These are phyloP conservation scores for Chaetodon trifascialis DNA, from an alignment of 2,113 vertebrate genomes.

Conservation along the genomic window DNA sequence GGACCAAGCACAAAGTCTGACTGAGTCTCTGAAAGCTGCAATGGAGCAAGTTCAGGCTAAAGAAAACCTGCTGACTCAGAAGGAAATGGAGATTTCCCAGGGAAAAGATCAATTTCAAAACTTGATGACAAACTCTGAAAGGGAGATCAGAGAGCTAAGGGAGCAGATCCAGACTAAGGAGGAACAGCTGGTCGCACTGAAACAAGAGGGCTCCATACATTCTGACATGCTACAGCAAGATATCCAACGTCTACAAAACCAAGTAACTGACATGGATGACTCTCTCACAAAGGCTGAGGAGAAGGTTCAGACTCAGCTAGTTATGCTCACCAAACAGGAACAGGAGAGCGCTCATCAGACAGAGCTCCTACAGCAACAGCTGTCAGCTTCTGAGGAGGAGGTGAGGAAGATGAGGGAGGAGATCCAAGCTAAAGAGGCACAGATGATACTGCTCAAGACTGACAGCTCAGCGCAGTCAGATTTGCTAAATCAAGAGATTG, in stretches of 20 bases:
- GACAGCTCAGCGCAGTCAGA: background rate
- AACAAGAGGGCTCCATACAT: slow-evolving; percentile 56
- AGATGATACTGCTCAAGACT: slow-evolving; percentile 14
- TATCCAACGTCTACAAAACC: slow-evolving; percentile 70
- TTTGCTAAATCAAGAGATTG: slow-evolving; percentile 64
- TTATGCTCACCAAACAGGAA: slow-evolving; percentile 39
- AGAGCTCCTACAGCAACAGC: slow-evolving; percentile 72
- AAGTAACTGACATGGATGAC: slow-evolving; percentile 62
- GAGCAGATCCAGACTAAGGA: slow-evolving; percentile 83
- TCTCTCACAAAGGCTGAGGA: slow-evolving; percentile 65
- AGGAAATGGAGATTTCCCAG: slow-evolving; percentile 60
- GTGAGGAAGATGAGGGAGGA: slow-evolving; percentile 35
- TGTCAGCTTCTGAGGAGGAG: slow-evolving; percentile 37
- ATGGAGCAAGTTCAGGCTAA: slow-evolving; percentile 61
- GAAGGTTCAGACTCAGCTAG: slow-evolving; percentile 15
- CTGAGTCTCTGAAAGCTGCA: slow-evolving; percentile 40
- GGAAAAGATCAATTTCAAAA: slow-evolving; percentile 39
- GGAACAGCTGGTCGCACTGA: slow-evolving; percentile 71
- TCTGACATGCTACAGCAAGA: slow-evolving; percentile 59
- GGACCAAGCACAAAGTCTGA: slow-evolving; percentile 36
- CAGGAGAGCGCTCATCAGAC: slow-evolving; percentile 48
- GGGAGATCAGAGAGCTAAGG: slow-evolving; percentile 57
- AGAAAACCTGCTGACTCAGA: slow-evolving; percentile 53
- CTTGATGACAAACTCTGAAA: slow-evolving; percentile 26
- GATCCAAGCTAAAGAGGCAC: slow-evolving; percentile 52